Percentiles rank a stretch among this genome's conserved stretches.
Evolutionary conservation across 2,797 vertebrate genomes (phyloP).

Genomic region (Delichon dasypus): DNA sequence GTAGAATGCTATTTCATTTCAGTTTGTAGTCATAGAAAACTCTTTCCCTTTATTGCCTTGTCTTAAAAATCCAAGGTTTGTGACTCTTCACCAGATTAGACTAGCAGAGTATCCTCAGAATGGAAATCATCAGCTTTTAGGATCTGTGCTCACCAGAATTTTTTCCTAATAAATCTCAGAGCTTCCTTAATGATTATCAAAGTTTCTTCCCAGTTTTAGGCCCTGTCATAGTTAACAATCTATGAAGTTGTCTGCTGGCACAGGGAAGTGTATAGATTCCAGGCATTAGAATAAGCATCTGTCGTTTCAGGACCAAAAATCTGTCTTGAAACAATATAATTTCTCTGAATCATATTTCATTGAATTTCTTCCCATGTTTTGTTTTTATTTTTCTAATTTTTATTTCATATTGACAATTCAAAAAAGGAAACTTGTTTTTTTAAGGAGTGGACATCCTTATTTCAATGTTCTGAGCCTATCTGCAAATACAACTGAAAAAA

Average conservation of each 20-base stretch:
- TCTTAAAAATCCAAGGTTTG: not conserved
- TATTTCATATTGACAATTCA: not conserved
- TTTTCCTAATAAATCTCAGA: not conserved
- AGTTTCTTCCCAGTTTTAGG: not conserved
- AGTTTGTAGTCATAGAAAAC: not conserved
- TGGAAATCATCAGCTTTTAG: not conserved
- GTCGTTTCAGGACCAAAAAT: not conserved
- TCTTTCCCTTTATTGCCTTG: not conserved
- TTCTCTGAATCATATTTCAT: not conserved
- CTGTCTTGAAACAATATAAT: not conserved
- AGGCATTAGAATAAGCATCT: not conserved
- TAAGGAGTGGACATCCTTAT: not conserved
- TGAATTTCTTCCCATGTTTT: not conserved
- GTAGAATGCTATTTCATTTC: not conserved
- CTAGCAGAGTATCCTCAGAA: not conserved
- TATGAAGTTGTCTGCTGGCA: not conserved
- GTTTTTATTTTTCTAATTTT: not conserved
- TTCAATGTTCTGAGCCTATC: not conserved
- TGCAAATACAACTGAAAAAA: not conserved
- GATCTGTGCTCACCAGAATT: not conserved
- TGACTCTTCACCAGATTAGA: not conserved
- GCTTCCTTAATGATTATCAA: not conserved
- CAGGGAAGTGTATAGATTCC: not conserved
- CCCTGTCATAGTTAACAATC: not conserved
- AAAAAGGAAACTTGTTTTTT: not conserved